Conservation (phyloP, 2,113 vertebrate genomes). For the Periophthalmus modestus region DNA sequence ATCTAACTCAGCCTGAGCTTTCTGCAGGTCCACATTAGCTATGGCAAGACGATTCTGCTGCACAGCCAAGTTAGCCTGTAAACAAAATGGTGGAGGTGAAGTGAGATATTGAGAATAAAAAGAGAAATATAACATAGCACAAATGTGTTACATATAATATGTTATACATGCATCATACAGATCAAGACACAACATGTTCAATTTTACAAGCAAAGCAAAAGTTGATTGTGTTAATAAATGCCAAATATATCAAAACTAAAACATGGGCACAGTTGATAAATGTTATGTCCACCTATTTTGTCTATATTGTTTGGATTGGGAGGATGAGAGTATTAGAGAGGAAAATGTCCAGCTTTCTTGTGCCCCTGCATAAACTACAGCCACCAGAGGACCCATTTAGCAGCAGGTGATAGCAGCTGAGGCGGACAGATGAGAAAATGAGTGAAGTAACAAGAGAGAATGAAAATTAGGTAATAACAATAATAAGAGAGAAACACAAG, state of each 20-base stretch:
- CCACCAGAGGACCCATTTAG: background rate
- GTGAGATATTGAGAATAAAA: background rate
- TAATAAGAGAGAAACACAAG: background rate
- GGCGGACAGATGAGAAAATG: conserved; percentile 4
- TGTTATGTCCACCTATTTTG: background rate
- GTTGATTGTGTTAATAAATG: background rate
- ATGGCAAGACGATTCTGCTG: conserved; percentile 61
- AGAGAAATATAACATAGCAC: background rate
- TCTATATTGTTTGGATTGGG: background rate
- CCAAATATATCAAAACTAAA: background rate
- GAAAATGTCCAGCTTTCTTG: conserved; percentile 6
- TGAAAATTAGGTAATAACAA: conserved; percentile 1
- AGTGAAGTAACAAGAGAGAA: background rate
- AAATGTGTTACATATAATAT: background rate
- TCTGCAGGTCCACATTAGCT: conserved; percentile 62
- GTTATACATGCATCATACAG: background rate
- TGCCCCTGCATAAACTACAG: background rate
- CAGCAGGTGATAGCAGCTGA: background rate
- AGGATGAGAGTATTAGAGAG: background rate
- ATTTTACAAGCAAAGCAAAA: background rate
- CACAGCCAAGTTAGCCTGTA: conserved; percentile 67
- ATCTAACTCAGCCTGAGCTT: conserved; percentile 66
- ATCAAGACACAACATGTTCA: background rate
- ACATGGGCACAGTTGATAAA: background rate
- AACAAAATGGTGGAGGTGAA: background rate